phyloP scores from a whole-genome alignment of 2,113 vertebrate species.

The Triplophysa siluroides region DNA sequence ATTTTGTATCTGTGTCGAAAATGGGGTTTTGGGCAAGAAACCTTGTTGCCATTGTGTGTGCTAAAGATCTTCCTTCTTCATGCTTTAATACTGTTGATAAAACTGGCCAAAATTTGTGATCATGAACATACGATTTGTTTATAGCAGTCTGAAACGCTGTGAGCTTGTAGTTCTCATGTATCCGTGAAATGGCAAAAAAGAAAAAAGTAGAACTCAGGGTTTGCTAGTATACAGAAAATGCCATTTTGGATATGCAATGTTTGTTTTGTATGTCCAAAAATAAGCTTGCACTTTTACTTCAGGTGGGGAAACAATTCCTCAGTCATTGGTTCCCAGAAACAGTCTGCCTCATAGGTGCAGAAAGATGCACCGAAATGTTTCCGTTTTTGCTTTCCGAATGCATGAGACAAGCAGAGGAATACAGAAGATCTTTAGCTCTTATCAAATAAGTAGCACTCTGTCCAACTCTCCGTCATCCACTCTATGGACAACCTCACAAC shows the following conservation, averaged over 20 bases:
- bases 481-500: slow-evolving; percentile 83
- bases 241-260: slow-evolving; percentile 65
- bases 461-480: slow-evolving; percentile 69
- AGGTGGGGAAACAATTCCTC: slow-evolving; percentile 73
- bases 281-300: slow-evolving; percentile 75
- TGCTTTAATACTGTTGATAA: slow-evolving; percentile 55
- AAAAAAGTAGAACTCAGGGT: slow-evolving; percentile 77
- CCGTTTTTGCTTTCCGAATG: slow-evolving; percentile 48
- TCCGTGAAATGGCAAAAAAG: slow-evolving; percentile 66
- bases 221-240: slow-evolving; percentile 69
- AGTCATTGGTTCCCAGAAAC: slow-evolving; percentile 69
- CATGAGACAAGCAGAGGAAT: slow-evolving; percentile 54
- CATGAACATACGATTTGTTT: slow-evolving; percentile 36
- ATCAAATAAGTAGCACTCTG: slow-evolving; percentile 54
- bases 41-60: slow-evolving; percentile 59
- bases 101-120: slow-evolving; percentile 42
- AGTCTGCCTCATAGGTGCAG: slow-evolving; percentile 74
- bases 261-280: slow-evolving; percentile 61
- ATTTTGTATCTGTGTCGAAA: slow-evolving; percentile 71
- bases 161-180: slow-evolving; percentile 60
- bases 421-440: slow-evolving; percentile 58
- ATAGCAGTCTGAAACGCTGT: slow-evolving; percentile 57
- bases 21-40: slow-evolving; percentile 62
- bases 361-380: slow-evolving; percentile 62
- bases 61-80: slow-evolving; percentile 58